These are phyloP conservation scores for Galeopterus variegatus DNA, from an alignment of 2,113 vertebrate species.

Conservation along the genomic window DNA sequence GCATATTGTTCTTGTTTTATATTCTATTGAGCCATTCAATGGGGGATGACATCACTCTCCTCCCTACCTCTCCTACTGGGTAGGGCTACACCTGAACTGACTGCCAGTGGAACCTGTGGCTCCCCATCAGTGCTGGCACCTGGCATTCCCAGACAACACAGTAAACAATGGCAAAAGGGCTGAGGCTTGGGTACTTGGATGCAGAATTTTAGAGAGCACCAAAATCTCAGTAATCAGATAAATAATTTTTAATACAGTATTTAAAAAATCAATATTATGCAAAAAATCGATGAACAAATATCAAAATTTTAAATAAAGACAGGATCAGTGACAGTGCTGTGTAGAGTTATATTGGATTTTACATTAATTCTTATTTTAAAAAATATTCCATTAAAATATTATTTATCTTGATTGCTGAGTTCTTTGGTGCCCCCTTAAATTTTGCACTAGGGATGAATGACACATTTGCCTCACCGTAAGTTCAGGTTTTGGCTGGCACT, in stretches of 20 bases:
- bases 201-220: not conserved
- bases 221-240: constrained; percentile 1
- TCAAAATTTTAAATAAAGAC: constrained; percentile 1
- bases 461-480: not conserved
- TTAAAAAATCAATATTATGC: not conserved
- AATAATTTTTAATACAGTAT: not conserved
- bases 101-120: not conserved
- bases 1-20: no score
- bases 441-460: not conserved
- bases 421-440: not conserved
- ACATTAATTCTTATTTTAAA: constrained; percentile 34
- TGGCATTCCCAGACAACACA: not conserved
- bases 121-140: not conserved
- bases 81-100: not conserved
- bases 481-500: not conserved
- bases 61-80: not conserved
- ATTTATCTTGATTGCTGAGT: not conserved
- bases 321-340: not conserved
- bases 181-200: not conserved
- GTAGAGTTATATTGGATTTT: not conserved
- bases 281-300: not conserved
- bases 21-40: no score
- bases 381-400: constrained; percentile 10
- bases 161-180: not conserved
- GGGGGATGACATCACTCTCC: no score